Conservation (phyloP, 53 echinoderm and acorn worm genomes). For the Stichopus horrens region DNA sequence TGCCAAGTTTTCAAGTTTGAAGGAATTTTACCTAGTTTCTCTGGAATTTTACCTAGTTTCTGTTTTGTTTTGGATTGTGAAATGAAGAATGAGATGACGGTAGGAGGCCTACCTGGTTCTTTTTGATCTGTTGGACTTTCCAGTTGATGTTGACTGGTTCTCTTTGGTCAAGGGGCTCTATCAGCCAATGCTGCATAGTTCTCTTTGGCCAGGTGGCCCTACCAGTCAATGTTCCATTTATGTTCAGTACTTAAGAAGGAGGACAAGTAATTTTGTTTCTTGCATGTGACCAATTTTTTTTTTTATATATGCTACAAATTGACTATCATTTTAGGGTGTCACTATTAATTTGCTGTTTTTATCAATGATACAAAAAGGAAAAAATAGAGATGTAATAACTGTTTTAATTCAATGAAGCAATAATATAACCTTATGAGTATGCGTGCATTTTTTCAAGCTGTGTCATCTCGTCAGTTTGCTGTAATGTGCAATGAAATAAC, state of each 20-base stretch:
- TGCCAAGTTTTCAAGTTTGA: neutral
- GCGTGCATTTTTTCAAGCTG: constrained; percentile 6
- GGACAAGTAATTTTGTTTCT: neutral
- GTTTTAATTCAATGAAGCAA: constrained; percentile 44
- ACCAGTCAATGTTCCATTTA: neutral
- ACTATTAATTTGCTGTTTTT: neutral
- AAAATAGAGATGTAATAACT: constrained; percentile 25
- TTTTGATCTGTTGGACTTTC: neutral
- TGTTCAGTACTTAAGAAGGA: constrained; percentile 24
- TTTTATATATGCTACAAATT: neutral
- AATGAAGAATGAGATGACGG: neutral
- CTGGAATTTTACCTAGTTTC: neutral
- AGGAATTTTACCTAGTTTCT: neutral
- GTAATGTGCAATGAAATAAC: constrained; percentile 11
- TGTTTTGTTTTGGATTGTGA: neutral
- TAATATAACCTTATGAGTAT: constrained; percentile 41
- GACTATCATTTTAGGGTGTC: neutral
- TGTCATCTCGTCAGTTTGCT: neutral
- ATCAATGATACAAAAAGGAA: neutral
- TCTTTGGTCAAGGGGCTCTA: neutral
- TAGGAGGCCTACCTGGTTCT: constrained; percentile 4
- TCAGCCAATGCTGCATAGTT: neutral
- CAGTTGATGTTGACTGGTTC: neutral
- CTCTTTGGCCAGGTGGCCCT: neutral
- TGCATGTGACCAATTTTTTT: constrained; percentile 3